Conservation (phyloP, 2,888 invertebrate species). For the Drosophila longiperda region DNA sequence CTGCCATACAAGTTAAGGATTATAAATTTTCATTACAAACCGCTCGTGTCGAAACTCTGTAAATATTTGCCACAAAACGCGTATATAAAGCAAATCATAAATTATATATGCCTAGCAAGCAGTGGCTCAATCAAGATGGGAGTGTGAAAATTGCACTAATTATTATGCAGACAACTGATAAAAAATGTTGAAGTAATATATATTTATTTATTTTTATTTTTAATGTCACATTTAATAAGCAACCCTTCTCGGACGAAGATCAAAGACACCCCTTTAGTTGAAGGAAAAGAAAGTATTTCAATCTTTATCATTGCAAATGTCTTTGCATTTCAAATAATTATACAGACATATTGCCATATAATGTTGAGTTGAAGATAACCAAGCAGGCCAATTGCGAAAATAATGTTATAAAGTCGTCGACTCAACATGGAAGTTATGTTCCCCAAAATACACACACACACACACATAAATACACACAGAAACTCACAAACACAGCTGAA, state of each 20-base stretch:
- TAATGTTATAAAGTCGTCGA: constrained; percentile 48
- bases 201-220: background rate
- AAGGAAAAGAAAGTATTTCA: constrained; percentile 54
- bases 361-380: constrained; percentile 43
- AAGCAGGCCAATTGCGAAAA: constrained; percentile 17
- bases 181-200: background rate
- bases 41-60: constrained; percentile 53
- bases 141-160: background rate
- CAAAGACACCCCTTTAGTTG: constrained; percentile 16
- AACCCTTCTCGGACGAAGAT: background rate
- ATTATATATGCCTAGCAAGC: constrained; percentile 47
- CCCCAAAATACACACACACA: constrained; percentile 1
- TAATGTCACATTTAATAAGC: too few species aligned
- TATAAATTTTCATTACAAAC: constrained; percentile 49
- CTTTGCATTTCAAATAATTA: constrained; percentile 47
- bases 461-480: background rate
- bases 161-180: background rate
- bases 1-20: constrained; percentile 39
- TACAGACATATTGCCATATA: constrained; percentile 48
- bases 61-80: constrained; percentile 42
- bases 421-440: constrained; percentile 64
- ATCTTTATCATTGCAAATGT: constrained; percentile 50
- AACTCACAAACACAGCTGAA: background rate
- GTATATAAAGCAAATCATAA: constrained; percentile 37
- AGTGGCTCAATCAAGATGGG: constrained; percentile 15